Conservation (phyloP, 2,888 invertebrate genomes). For the Oxytorus armatus region DNA sequence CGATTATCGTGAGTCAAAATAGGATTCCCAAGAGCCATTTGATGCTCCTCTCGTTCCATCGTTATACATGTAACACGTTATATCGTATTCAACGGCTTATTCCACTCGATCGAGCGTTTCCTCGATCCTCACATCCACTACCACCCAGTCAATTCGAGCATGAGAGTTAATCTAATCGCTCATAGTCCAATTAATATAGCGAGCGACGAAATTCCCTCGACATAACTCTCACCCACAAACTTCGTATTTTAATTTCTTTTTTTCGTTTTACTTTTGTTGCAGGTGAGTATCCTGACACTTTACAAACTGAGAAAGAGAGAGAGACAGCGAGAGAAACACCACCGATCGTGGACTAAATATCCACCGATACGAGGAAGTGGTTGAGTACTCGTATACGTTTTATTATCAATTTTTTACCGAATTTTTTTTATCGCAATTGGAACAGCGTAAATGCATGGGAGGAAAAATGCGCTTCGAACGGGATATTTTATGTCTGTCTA, state of each 20-base stretch:
- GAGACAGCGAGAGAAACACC: conserved; percentile 10
- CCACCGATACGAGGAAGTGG: conserved; percentile 32
- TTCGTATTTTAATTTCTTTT: neutral
- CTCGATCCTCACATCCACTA: conserved; percentile 42
- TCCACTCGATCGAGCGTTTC: conserved; percentile 69
- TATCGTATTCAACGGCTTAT: conserved; percentile 61
- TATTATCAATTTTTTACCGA: conserved; percentile 3
- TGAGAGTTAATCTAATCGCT: conserved; percentile 71
- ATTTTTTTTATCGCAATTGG: conserved; percentile 55
- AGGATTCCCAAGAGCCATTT: conserved; percentile 33
- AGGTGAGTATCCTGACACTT: conserved; percentile 73
- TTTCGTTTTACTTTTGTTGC: conserved; percentile 68
- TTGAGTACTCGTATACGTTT: conserved; percentile 37
- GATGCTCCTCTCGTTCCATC: neutral
- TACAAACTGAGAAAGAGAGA: conserved; percentile 7
- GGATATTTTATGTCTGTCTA: conserved; percentile 41
- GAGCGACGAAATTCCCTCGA: conserved; percentile 13
- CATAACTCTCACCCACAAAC: conserved; percentile 7
- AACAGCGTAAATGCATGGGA: conserved; percentile 25
- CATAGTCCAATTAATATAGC: conserved; percentile 70
- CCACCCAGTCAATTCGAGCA: conserved; percentile 58
- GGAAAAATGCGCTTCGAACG: conserved; percentile 38
- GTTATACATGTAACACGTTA: neutral
- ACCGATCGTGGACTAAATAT: conserved; percentile 16
- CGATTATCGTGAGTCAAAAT: conserved; percentile 28